Percentiles rank a stretch among this genome's conserved stretches.
Conservation (phyloP, 2,797 vertebrate genomes). For the Hydrolagus colliei region DNA sequence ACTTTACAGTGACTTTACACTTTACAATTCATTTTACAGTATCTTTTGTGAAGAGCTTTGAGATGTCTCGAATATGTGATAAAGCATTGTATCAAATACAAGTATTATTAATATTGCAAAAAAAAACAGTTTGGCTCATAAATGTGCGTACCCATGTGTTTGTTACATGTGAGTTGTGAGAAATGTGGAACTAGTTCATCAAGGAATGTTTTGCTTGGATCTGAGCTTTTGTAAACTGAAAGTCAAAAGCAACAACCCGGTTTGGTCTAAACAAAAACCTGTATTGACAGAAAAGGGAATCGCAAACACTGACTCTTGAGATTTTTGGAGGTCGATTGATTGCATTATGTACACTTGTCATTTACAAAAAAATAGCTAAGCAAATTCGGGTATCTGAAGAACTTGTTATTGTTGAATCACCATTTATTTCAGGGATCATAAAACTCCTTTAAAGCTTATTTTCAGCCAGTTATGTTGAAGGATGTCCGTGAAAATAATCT, state of each 20-base stretch:
- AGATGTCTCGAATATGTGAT: no score
- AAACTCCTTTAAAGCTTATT: no score
- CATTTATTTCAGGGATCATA: not conserved
- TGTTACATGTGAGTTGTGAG: no score
- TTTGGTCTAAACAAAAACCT: not conserved
- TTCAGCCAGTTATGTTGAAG: no score
- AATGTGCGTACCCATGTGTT: not conserved
- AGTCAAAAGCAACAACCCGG: not conserved
- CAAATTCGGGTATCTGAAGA: not conserved
- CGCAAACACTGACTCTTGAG: not conserved
- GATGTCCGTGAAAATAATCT: no score
- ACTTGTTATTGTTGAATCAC: not conserved
- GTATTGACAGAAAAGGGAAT: conserved; percentile 2
- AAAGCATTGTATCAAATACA: no score
- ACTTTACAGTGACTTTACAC: no score
- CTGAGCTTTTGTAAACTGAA: not conserved
- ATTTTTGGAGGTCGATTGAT: not conserved
- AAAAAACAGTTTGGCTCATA: not conserved
- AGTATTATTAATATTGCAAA: no score
- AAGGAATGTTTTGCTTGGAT: not conserved
- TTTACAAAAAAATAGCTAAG: not conserved
- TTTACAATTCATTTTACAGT: no score
- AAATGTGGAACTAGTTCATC: not conserved
- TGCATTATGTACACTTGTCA: not conserved
- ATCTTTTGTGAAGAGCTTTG: no score